These are phyloP conservation scores for Drosophila bipectinata DNA, from an alignment of 1,140 invertebrate genomes.

Conservation along the genomic window DNA sequence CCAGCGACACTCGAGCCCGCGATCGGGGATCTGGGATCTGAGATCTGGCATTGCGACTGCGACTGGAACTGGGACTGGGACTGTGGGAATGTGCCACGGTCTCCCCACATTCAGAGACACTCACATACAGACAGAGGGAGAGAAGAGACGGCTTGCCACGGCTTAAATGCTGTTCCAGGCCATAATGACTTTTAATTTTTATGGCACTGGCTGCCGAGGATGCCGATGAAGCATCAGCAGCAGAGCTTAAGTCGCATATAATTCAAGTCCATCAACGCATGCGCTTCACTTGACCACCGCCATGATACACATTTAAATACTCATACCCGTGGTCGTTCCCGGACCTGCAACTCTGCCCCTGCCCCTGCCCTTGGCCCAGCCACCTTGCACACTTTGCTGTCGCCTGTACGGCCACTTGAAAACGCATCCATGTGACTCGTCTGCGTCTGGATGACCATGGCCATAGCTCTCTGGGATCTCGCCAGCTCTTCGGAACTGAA, in stretches of 20 bases:
- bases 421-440: slow-evolving; percentile 56
- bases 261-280: slow-evolving; percentile 83
- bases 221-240: slow-evolving; percentile 63
- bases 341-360: background rate
- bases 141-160: slow-evolving; percentile 36
- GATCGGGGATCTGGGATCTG: slow-evolving; percentile 47
- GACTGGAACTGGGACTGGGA: slow-evolving; percentile 23
- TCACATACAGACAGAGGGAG: slow-evolving; percentile 12
- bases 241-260: slow-evolving; percentile 81
- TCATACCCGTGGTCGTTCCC: slow-evolving; percentile 29
- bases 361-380: background rate
- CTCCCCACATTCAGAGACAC: slow-evolving; percentile 45
- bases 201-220: slow-evolving; percentile 81
- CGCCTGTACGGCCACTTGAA: slow-evolving; percentile 70
- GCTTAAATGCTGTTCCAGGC: slow-evolving; percentile 81
- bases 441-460: slow-evolving; percentile 42
- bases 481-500: slow-evolving; percentile 16
- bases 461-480: slow-evolving; percentile 17
- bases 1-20: slow-evolving; percentile 73
- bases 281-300: slow-evolving; percentile 76
- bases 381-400: slow-evolving; percentile 34
- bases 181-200: slow-evolving; percentile 83
- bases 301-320: slow-evolving; percentile 82
- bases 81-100: slow-evolving; percentile 59
- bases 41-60: slow-evolving; percentile 37